Evolutionary conservation across 1,140 invertebrate species (phyloP), one percentile per base, ranked within the genome.

Genomic region (Anastatus disparis): DNA sequence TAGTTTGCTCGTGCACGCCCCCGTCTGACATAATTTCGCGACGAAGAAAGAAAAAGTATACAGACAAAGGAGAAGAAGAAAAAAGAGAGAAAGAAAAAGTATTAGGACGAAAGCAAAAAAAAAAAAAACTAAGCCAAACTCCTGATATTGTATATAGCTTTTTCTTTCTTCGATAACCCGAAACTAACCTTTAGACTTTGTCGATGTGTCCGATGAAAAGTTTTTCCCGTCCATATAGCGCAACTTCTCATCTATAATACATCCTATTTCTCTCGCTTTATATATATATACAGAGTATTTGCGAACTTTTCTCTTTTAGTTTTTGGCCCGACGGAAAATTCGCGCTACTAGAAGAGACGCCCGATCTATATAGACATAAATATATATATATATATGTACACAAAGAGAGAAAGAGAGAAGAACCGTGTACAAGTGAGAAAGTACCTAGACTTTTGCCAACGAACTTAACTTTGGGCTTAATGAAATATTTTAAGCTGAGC

Each of bases 111-210:
- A 10, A n/a, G n/a, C n/a, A n/a, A n/a, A n/a, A n/a, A 52, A 62
- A 72, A 66, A 55, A 27, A 65, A 81, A 84, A 84, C 78, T 82
- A 79, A 82, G 80, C 74, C 76, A 77, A 81, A 82, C 79, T 80
- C n/a, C n/a, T n/a, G n/a, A n/a, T n/a, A n/a, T n/a, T n/a, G n/a
- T n/a, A 59, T 61, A 59, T 44, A 38, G 50, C 31, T 52, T 3
- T 27, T 12, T n/a, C n/a, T n/a, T n/a, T n/a, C n/a, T n/a, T n/a
- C n/a, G n/a, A n/a, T n/a, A 38, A 59, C 66, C 44, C 46, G 15
- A 17, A 64, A 17, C 44, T n/a, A 53, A n/a, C 27, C 20, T 24
- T 9, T 17, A n/a, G 53, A 38, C 55, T 58, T 42, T n/a, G n/a
- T n/a, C n/a, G 56, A n/a, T 22, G n/a, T n/a, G 58, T 29, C 17